A percentile compares a stretch with the other conserved stretches of the same genome.
Evolutionary conservation across 2,797 vertebrate species (phyloP).

Genomic region (Lemur catta): DNA sequence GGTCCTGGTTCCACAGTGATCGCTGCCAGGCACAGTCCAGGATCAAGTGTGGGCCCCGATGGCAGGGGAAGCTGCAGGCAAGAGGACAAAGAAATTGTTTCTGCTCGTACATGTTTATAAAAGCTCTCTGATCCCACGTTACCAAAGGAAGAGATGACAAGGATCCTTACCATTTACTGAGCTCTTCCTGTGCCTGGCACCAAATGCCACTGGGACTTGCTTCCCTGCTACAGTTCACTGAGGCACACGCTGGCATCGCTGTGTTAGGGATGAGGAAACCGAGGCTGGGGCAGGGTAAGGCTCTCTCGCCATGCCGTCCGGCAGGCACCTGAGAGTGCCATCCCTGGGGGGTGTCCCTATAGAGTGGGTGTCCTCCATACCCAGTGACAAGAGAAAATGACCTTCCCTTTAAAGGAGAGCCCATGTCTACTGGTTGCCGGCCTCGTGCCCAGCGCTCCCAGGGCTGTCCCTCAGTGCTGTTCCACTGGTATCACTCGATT

Average conservation of each 20-base stretch:
- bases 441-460: rapidly evolving
- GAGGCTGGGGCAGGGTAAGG: rapidly evolving
- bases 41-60: not conserved
- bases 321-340: not conserved
- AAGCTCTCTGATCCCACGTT: not conserved
- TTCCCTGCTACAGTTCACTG: rapidly evolving
- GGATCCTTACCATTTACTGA: rapidly evolving
- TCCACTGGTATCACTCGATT: too few species aligned
- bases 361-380: not conserved
- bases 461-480: rapidly evolving
- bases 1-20: slow-evolving; percentile 40
- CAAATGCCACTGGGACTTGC: rapidly evolving
- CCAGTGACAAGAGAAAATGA: not conserved
- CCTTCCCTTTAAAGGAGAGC: not conserved
- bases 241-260: rapidly evolving
- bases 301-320: rapidly evolving
- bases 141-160: not conserved
- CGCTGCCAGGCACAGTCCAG: not conserved
- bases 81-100: not conserved
- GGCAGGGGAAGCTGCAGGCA: not conserved
- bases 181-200: not conserved
- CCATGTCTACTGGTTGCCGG: rapidly evolving
- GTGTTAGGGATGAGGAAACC: rapidly evolving
- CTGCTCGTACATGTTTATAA: rapidly evolving
- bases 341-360: rapidly evolving